These are phyloP conservation scores for Rhamphomyia laevipes DNA, from an alignment of 2,888 invertebrate species.

Conservation along the genomic window DNA sequence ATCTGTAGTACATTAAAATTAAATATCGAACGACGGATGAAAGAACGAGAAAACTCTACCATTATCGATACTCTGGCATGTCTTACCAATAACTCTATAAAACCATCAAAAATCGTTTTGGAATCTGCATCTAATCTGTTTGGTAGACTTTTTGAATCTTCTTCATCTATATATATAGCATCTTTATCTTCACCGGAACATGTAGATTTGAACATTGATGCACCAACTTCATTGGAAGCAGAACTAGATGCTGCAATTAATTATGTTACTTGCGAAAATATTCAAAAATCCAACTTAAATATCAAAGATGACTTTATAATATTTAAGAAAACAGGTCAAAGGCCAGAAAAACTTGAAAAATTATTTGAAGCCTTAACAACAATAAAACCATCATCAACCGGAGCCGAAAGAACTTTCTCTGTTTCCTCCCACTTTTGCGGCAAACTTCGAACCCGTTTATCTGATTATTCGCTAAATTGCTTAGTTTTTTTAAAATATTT, in stretches of 20 bases:
- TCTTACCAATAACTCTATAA: too few relatives aligned
- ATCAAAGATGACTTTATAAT: background rate
- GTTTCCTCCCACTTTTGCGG: background rate
- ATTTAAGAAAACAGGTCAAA: background rate
- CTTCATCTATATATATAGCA: background rate
- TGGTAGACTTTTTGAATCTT: too few relatives aligned
- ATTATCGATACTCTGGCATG: too few relatives aligned
- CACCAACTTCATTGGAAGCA: background rate
- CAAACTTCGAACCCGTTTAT: background rate
- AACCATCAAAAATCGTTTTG: too few relatives aligned
- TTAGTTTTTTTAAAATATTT: background rate
- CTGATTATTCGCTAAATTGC: background rate
- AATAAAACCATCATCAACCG: background rate
- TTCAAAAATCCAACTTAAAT: background rate
- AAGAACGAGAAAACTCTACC: too few relatives aligned
- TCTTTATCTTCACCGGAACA: background rate
- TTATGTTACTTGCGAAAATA: background rate
- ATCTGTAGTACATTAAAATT: too few relatives aligned
- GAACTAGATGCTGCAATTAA: too few relatives aligned
- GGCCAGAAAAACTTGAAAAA: background rate
- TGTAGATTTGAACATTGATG: background rate
- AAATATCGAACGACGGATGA: too few relatives aligned
- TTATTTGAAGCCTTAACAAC: background rate
- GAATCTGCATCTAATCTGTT: too few relatives aligned
- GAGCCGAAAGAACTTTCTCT: background rate